phyloP scores from a whole-genome alignment of 30 jellyfish, hydroid and myxozoan species.

The Turritopsis rubra region DNA sequence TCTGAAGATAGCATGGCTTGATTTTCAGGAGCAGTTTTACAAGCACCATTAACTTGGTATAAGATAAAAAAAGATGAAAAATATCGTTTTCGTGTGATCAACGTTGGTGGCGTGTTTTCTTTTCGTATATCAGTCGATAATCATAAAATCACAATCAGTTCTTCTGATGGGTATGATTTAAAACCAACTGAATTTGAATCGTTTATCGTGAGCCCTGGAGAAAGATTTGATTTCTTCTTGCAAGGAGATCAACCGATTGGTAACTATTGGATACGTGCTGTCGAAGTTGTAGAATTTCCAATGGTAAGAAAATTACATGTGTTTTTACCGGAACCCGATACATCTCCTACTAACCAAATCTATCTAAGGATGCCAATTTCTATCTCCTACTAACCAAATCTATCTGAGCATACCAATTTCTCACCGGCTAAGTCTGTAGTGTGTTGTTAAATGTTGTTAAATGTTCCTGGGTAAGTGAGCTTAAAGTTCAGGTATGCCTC shows the following conservation, averaged over 20 bases:
- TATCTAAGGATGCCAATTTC: too few species aligned
- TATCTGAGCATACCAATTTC: too few species aligned
- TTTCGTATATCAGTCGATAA: constrained; percentile 75
- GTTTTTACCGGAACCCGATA: too few species aligned
- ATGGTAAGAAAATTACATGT: not conserved
- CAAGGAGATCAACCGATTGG: constrained; percentile 55
- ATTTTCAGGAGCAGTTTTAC: constrained; percentile 39
- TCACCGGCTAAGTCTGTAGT: too few species aligned
- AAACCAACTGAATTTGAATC: constrained; percentile 52
- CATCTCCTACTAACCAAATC: too few species aligned
- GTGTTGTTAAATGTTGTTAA: too few species aligned
- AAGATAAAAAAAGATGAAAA: constrained; percentile 56
- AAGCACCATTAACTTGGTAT: constrained; percentile 69
- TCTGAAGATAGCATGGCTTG: too few species aligned
- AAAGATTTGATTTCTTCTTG: constrained; percentile 69
- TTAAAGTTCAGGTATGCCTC: too few species aligned
- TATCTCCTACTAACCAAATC: too few species aligned
- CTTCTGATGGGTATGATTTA: constrained; percentile 77
- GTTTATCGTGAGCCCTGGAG: constrained; percentile 74
- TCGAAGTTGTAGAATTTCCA: not conserved
- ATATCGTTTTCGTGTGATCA: constrained; percentile 77
- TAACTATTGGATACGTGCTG: constrained; percentile 84
- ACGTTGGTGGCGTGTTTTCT: constrained; percentile 74
- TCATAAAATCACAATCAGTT: constrained; percentile 50
- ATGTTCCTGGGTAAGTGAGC: too few species aligned